Conservation (phyloP, 2,888 invertebrate species). For the Carcina quercana region DNA sequence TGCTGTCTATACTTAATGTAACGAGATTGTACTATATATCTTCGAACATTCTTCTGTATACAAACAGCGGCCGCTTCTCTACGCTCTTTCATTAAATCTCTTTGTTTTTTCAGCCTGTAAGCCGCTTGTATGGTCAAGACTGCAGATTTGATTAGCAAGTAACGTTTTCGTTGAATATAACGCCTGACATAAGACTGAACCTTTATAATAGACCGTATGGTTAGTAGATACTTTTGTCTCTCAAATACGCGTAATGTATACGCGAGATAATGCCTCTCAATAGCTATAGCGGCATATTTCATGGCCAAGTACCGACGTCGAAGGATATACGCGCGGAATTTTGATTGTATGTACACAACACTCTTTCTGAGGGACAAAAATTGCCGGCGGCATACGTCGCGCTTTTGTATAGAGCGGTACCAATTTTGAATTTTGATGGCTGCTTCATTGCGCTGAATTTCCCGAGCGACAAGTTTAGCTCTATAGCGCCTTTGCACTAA, state of each 20-base stretch:
- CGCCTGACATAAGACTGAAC: slow-evolving; percentile 37
- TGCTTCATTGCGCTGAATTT: slow-evolving; percentile 26
- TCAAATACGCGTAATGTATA: slow-evolving; percentile 27
- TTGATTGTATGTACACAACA: slow-evolving; percentile 43
- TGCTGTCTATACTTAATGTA: slow-evolving; percentile 36
- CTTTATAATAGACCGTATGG: slow-evolving; percentile 21
- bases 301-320: slow-evolving; percentile 31
- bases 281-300: slow-evolving; percentile 29
- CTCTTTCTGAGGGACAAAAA: slow-evolving; percentile 36
- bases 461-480: slow-evolving; percentile 28
- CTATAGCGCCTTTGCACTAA: slow-evolving; percentile 50
- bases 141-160: slow-evolving; percentile 30
- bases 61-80: slow-evolving; percentile 36
- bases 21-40: slow-evolving; percentile 37
- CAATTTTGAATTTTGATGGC: slow-evolving; percentile 50
- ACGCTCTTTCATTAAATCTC: slow-evolving; percentile 24
- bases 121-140: slow-evolving; percentile 45
- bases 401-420: slow-evolving; percentile 38
- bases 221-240: slow-evolving; percentile 18
- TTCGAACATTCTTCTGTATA: slow-evolving; percentile 47
- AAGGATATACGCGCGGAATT: slow-evolving; percentile 39
- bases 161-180: slow-evolving; percentile 39
- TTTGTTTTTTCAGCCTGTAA: slow-evolving; percentile 41
- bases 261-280: slow-evolving; percentile 57
- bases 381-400: slow-evolving; percentile 30